Evolutionary conservation across 2,113 vertebrate species (phyloP).

Genomic region (Xenotilapia longispinis): DNA sequence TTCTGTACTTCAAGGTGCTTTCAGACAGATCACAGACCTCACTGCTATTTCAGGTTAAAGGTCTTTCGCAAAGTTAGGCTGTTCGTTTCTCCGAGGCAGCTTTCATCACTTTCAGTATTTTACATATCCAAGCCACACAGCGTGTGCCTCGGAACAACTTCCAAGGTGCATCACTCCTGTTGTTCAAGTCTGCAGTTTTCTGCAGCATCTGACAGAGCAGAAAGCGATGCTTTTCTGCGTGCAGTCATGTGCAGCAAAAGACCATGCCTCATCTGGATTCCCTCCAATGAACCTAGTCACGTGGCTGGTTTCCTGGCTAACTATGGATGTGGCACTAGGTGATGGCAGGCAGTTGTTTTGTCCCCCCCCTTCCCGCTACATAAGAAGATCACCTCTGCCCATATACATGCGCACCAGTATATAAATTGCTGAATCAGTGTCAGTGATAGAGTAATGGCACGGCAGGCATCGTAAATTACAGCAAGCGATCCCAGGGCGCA

Average conservation of each 20-base stretch:
- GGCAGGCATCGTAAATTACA: slow-evolving; percentile 87
- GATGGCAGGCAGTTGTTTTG: slow-evolving; percentile 61
- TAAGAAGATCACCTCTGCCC: slow-evolving; percentile 74
- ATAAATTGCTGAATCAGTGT: slow-evolving; percentile 94
- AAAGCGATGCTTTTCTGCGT: slow-evolving; percentile 2
- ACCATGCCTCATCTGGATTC: slow-evolving; percentile 41
- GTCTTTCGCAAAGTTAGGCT: neutral
- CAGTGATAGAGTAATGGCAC: slow-evolving; percentile 88
- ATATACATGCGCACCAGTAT: slow-evolving; percentile 72
- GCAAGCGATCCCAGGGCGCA: slow-evolving; percentile 81
- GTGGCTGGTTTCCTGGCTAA: slow-evolving; percentile 65
- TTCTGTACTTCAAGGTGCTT: neutral
- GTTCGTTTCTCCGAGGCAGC: neutral
- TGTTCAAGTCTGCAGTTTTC: neutral
- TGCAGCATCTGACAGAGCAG: neutral
- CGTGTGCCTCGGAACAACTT: neutral
- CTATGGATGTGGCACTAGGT: slow-evolving; percentile 61
- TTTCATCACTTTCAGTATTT: neutral
- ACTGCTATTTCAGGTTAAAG: neutral
- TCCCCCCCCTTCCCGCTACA: slow-evolving; percentile 15
- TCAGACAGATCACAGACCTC: neutral
- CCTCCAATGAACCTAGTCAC: slow-evolving; percentile 52
- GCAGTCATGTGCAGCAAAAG: slow-evolving; percentile 2
- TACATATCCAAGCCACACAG: neutral
- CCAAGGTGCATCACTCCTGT: slow-evolving; percentile 2